phyloP scores from a whole-genome alignment of 2,797 vertebrate species.

The Tolypeutes matacus region DNA sequence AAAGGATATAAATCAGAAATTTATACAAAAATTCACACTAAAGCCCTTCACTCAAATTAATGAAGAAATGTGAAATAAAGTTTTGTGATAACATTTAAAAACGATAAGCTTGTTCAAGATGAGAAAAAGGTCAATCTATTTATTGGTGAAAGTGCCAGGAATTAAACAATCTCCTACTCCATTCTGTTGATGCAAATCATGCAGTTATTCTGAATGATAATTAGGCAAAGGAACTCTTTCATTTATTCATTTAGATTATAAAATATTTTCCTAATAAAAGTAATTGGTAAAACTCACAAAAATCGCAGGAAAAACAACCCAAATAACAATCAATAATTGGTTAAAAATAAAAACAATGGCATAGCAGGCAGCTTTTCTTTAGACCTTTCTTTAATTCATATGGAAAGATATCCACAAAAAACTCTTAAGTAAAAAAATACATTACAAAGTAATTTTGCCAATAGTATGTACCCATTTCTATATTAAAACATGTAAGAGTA shows the following conservation, averaged over 20 bases:
- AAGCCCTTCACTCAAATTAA: neutral
- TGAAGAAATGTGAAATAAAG: conserved; percentile 25
- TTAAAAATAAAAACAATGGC: neutral
- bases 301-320: neutral
- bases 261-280: neutral
- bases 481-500: neutral
- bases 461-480: neutral
- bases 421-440: neutral
- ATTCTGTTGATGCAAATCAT: neutral
- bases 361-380: neutral
- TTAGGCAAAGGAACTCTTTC: neutral
- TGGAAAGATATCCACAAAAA: neutral
- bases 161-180: neutral
- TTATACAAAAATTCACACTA: neutral
- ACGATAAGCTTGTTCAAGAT: neutral
- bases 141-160: neutral
- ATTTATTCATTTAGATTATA: conserved; percentile 33
- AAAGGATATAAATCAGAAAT: neutral
- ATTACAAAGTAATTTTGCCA: neutral
- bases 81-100: neutral
- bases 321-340: neutral
- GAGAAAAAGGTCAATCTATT: neutral
- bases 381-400: neutral
- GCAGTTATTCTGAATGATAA: conserved; percentile 11
- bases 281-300: conserved; percentile 22